Conservation (phyloP, 2,797 vertebrate species). For the Ctenosaura bakeri region DNA sequence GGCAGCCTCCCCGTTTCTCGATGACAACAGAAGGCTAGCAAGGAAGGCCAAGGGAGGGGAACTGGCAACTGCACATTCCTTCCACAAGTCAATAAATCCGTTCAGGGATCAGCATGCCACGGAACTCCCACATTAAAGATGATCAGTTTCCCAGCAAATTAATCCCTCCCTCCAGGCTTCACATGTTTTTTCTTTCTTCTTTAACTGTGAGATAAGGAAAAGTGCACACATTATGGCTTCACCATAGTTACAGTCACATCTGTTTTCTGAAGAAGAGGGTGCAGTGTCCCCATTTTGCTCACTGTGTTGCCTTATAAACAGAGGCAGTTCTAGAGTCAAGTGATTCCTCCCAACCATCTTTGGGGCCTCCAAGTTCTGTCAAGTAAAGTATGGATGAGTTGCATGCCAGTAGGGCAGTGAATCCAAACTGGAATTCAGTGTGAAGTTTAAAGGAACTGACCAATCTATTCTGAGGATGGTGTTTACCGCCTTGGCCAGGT, state of each 20-base stretch:
- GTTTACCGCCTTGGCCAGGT: no score
- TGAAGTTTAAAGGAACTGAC: no score
- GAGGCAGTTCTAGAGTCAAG: no score
- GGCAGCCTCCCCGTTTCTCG: constrained; percentile 21
- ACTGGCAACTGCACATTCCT: fast-evolving
- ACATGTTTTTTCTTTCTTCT: not conserved
- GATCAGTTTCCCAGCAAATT: not conserved
- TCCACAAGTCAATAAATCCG: constrained; percentile 42
- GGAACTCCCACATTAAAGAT: not conserved
- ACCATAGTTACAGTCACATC: not conserved
- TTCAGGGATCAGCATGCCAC: not conserved
- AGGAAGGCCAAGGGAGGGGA: not conserved
- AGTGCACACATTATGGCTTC: not conserved
- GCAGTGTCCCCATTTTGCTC: not conserved
- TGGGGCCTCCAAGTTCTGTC: no score
- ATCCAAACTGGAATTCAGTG: no score
- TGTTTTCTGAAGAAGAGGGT: not conserved
- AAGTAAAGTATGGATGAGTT: no score
- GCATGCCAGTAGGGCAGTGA: no score
- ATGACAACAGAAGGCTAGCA: not conserved
- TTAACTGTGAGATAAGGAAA: not conserved
- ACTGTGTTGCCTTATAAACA: not conserved
- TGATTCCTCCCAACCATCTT: no score
- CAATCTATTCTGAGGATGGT: no score
- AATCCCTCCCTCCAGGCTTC: not conserved